phyloP scores from a whole-genome alignment of 2,113 vertebrate species.

The Myotis davidii region DNA sequence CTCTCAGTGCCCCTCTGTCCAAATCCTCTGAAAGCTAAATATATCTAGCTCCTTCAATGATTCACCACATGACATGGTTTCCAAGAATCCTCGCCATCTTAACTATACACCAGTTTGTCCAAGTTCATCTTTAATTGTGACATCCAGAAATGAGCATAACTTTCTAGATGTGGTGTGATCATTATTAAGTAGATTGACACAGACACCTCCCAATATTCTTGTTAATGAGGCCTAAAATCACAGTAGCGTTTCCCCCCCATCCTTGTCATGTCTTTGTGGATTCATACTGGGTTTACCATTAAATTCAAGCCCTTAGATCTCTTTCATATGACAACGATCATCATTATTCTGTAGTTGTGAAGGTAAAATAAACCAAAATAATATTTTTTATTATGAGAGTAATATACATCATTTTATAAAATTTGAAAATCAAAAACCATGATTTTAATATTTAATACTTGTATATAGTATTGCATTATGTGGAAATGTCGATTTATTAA shows the following conservation, averaged over 20 bases:
- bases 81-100: constrained; percentile 1
- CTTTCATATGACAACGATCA: constrained; percentile 31
- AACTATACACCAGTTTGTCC: neutral
- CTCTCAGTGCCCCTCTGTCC: neutral
- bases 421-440: constrained; percentile 14
- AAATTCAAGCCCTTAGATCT: constrained; percentile 35
- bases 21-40: constrained; percentile 31
- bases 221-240: constrained; percentile 24
- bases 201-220: neutral
- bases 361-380: constrained; percentile 24
- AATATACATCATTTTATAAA: neutral
- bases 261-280: neutral
- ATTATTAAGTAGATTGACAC: neutral
- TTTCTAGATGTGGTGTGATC: neutral
- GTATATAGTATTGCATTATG: neutral
- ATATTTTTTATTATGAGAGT: neutral
- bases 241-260: neutral
- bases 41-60: neutral
- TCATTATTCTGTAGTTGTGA: constrained; percentile 16
- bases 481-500: neutral
- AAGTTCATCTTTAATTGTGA: constrained; percentile 47
- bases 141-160: constrained; percentile 18
- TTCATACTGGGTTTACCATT: constrained; percentile 38
- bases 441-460: constrained; percentile 58
- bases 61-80: neutral